Evolutionary conservation across 2,113 vertebrate species (phyloP), one percentile per base, ranked within the genome.

Genomic region (Morone saxatilis): DNA sequence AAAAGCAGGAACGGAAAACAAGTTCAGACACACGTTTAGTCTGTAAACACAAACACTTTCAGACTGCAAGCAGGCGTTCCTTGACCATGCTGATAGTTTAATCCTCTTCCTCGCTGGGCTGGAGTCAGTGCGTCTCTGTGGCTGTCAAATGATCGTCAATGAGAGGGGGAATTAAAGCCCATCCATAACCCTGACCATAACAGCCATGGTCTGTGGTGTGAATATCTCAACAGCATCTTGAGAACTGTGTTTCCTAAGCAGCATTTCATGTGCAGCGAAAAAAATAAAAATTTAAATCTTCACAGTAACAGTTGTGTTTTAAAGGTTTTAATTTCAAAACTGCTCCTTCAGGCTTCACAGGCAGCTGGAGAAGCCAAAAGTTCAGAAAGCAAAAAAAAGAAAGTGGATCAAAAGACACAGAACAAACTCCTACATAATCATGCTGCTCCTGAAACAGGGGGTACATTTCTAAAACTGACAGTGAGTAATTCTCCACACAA

Each of bases 121-220:
- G 90, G 91, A 94, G 90, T 89, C 92, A 88, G 80, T 7, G 48
- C 7, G 85, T 92, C 91, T 90, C 83, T 86, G 88, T 38, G 87
- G 88, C 90, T 86, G 87, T 89, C 88, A 79, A 84, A 90, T 86
- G 71, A 91, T 84, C 54, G 63, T 85, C 84, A 76, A 38, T 87
- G 78, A 89, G 86, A 83, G 65, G 79, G 78, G 76, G 71, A 70
- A 80, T 89, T 91, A 90, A 91, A 86, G 75, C 75, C 81, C 77
- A 61, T 83, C 79, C 80, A 87, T 65, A 84, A 83, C 60, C 74
- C 61, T 75, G 85, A 91, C 88, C 90, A 88, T 76, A 81, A 88
- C 73, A 87, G 87, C 89, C 70, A 76, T 66, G 88, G 91, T 89
- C 92, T 92, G 93, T 89, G 93, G 91, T 93, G 93, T 86, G 90